These are phyloP conservation scores for Pollimyrus isidori DNA, from an alignment of 2,113 vertebrate genomes.

Conservation along the genomic window DNA sequence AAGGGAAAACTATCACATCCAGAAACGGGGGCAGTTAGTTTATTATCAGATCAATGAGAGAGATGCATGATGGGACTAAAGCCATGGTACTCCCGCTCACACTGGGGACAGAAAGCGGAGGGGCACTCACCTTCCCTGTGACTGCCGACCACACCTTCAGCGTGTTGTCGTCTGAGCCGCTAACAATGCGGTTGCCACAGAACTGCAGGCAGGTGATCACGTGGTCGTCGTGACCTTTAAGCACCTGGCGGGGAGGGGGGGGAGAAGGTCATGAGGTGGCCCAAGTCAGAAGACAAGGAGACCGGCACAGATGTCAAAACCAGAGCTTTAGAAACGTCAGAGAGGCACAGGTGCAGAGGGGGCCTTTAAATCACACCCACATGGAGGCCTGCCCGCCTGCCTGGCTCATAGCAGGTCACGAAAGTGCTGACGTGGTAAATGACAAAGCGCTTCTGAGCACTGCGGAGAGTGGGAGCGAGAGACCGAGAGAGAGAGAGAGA, in stretches of 20 bases:
- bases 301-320: neutral
- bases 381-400: neutral
- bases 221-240: slow-evolving; percentile 97
- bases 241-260: slow-evolving; percentile 65
- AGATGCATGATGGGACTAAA: neutral
- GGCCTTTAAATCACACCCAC: neutral
- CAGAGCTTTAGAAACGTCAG: neutral
- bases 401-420: neutral
- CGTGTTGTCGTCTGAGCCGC: slow-evolving; percentile 97
- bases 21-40: neutral
- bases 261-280: neutral
- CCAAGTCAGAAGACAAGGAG: neutral
- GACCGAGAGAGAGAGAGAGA: neutral
- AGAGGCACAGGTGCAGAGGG: neutral
- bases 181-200: slow-evolving; percentile 94
- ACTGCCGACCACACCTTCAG: slow-evolving; percentile 98
- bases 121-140: slow-evolving; percentile 81
- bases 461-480: neutral
- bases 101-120: neutral
- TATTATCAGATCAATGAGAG: neutral
- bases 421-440: slow-evolving; percentile 9
- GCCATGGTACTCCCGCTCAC: neutral
- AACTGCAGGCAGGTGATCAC: slow-evolving; percentile 98
- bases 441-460: slow-evolving; percentile 9
- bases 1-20: neutral